Conservation (phyloP, 2,888 invertebrate genomes). For the Mesorhabditis spiculigera region DNA sequence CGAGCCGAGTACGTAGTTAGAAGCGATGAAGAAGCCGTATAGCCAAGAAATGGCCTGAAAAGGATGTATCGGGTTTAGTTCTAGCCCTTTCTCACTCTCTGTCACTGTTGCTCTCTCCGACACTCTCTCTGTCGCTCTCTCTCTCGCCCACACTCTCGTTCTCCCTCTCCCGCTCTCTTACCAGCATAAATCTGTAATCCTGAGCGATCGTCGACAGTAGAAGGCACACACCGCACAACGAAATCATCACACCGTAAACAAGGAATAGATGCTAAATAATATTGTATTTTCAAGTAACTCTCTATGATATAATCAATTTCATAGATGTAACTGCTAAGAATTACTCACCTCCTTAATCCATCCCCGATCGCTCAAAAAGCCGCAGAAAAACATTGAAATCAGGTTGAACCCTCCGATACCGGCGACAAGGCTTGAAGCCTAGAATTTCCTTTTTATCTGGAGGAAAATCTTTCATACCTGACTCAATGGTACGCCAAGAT, state of each 20-base stretch:
- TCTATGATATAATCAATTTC: neutral
- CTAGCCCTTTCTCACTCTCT: neutral
- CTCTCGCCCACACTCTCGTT: neutral
- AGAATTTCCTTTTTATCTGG: neutral
- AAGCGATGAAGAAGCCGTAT: constrained; percentile 26
- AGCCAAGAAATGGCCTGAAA: constrained; percentile 12
- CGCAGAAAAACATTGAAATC: constrained; percentile 80
- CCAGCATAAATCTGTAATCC: constrained; percentile 26
- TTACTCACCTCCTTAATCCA: constrained; percentile 60
- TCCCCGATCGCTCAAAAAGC: constrained; percentile 82
- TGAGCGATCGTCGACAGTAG: constrained; percentile 51
- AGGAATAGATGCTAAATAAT: constrained; percentile 13
- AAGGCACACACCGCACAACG: constrained; percentile 60
- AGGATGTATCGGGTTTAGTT: neutral
- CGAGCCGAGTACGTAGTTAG: constrained; percentile 33
- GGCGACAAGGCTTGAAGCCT: constrained; percentile 77
- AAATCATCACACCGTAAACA: constrained; percentile 76
- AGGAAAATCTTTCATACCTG: neutral
- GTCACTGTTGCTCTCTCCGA: too few species aligned
- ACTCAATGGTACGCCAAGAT: constrained; percentile 59
- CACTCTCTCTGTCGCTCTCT: too few species aligned
- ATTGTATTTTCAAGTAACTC: neutral
- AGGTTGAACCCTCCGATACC: constrained; percentile 85
- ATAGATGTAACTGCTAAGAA: neutral
- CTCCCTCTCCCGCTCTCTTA: too few species aligned